Evolutionary conservation across 2,113 vertebrate species (phyloP).

Genomic region (Jacana jacana): DNA sequence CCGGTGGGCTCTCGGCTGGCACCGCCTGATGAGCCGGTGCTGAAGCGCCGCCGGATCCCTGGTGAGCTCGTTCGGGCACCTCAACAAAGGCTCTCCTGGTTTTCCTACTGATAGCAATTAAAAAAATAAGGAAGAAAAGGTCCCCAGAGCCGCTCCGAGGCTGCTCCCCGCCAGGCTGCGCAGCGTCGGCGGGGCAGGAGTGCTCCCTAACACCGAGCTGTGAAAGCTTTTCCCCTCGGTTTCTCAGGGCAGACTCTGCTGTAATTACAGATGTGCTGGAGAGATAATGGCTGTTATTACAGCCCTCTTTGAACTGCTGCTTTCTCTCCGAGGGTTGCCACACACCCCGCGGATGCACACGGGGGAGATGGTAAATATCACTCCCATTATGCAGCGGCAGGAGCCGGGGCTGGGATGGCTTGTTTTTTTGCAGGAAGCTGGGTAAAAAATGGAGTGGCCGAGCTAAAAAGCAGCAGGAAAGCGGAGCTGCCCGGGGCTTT

Average conservation of each 20-base stretch:
- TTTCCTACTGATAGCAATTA: not conserved
- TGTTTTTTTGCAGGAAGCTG: not conserved
- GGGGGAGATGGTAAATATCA: not conserved
- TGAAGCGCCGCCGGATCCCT: not conserved
- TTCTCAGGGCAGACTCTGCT: not conserved
- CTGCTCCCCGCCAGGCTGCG: not conserved
- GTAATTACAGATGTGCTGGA: slow-evolving; percentile 23
- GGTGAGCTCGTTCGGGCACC: not conserved
- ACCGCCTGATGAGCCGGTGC: too few relatives aligned
- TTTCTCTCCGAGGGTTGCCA: slow-evolving; percentile 12
- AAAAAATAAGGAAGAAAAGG: not conserved
- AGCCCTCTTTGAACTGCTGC: slow-evolving; percentile 34
- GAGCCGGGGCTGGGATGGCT: not conserved
- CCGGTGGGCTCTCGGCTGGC: too few relatives aligned
- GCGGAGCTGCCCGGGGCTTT: not conserved
- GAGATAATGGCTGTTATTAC: slow-evolving; percentile 35
- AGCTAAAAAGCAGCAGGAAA: not conserved
- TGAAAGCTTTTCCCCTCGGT: not conserved
- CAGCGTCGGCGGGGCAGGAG: not conserved
- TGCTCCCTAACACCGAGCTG: not conserved
- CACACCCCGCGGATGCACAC: not conserved
- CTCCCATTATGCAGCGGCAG: not conserved
- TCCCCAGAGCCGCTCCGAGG: not conserved
- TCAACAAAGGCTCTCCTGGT: not conserved
- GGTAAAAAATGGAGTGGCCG: not conserved